Base-by-base conservation (phyloP, 2,888 invertebrate species). In the Cephus spinipes region DNA sequence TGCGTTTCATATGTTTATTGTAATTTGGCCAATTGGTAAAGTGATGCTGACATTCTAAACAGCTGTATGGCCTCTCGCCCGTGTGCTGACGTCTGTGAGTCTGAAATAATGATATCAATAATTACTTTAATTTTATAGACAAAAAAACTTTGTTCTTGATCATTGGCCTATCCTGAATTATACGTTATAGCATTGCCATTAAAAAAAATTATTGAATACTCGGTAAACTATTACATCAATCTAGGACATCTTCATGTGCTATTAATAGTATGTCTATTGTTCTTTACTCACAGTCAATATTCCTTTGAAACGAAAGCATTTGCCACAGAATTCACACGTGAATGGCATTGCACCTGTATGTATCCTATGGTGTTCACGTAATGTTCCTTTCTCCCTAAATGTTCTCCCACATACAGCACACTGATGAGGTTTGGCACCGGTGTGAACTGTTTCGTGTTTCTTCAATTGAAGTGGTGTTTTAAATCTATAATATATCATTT, bases 1-100 rank as follows among this genome's bases (percentile, higher is more conserved):
- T 92, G 35, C 96, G 92, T 90, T 96, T 96, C 95, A 96, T 96
- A 87, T 96, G 96, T 85, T 96, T 96, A 86, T 96, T 96, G 85
- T 96, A 96, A 91, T 96, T 96, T 0, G 96, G 96, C 96, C 96
- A 96, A 88, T 96, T 96, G 0, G 96, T 96, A 83, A 96, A 96
- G 86, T 96, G 94, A 87, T 94, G 94, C 77, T 95, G 94, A 86
- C 96, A 96, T 81, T 95, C 94, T 68, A 94, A 90, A 85, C 96
- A 96, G 0, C 94, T 94, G 87, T 96, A 96, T 0, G 96, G 96
- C 55, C 95, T 93, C 68, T 94, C 95, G 0, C 92, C 93, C 3
- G 92, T 92, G 83, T 96, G 96, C 83, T 95, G 95, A 23, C 96
- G 91, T 79, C 95, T 93, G 88, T 96, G 96, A n/a, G 95, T 94